Conservation (phyloP, 2,888 invertebrate genomes). For the Nebria salina region DNA sequence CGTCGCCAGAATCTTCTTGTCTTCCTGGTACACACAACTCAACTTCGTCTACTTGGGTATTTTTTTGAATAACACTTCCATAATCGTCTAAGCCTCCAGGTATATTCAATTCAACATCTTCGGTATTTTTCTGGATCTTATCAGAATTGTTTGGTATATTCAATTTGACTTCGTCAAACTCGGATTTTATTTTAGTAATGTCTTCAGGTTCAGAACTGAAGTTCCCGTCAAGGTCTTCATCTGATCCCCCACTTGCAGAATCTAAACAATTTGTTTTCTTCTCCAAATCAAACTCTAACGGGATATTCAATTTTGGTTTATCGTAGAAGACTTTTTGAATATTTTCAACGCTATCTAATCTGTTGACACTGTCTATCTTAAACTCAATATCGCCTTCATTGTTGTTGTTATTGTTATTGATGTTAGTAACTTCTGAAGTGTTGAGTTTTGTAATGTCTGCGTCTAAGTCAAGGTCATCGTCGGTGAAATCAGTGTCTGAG, state of each 20-base stretch:
- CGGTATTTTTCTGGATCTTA: background rate
- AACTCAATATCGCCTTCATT: conserved; percentile 54
- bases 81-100: background rate
- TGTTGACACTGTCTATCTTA: conserved; percentile 62
- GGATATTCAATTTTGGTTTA: conserved; percentile 67
- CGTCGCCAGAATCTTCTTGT: background rate
- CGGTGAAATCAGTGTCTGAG: conserved; percentile 63
- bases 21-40: background rate
- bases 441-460: conserved; percentile 48
- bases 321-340: conserved; percentile 68
- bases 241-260: conserved; percentile 54
- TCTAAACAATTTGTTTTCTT: conserved; percentile 52
- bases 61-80: background rate
- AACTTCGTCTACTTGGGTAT: no score
- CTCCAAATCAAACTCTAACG: conserved; percentile 56
- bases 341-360: conserved; percentile 64
- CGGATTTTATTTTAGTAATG: background rate
- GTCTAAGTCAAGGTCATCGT: conserved; percentile 64
- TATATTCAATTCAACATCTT: background rate
- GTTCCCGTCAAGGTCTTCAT: conserved; percentile 55
- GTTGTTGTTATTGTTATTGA: conserved; percentile 59
- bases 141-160: background rate
- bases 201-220: conserved; percentile 1
- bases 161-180: background rate
- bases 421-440: conserved; percentile 63